Percentiles rank a stretch among this genome's conserved stretches.
Evolutionary conservation across 2,113 vertebrate species (phyloP).

Genomic region (Chionomys nivalis): DNA sequence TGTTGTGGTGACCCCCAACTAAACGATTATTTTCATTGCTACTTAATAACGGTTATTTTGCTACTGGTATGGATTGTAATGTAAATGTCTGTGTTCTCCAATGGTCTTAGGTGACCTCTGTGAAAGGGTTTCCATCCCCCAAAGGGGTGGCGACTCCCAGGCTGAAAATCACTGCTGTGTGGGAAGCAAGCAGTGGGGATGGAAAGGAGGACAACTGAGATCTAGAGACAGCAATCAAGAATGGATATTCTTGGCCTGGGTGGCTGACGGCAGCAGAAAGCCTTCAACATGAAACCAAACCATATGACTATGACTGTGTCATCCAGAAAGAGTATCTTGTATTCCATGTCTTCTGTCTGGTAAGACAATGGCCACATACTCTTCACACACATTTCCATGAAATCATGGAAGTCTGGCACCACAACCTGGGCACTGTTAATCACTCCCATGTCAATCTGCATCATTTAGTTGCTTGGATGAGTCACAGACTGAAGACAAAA

Average conservation of each 20-base stretch:
- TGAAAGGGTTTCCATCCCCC: neutral
- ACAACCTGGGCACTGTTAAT: neutral
- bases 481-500: neutral
- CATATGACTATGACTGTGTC: neutral
- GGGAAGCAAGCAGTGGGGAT: neutral
- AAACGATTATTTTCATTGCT: neutral
- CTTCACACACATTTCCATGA: neutral
- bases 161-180: neutral
- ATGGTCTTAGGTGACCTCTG: too few species aligned
- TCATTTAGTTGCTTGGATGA: neutral
- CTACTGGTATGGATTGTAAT: neutral
- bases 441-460: neutral
- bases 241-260: too few species aligned
- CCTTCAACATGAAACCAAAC: neutral
- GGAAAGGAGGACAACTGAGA: too few species aligned
- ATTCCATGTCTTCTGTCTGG: neutral
- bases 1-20: neutral
- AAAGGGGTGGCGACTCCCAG: too few species aligned
- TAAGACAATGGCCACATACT: neutral
- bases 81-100: neutral
- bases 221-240: neutral
- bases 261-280: neutral
- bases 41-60: neutral
- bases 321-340: neutral
- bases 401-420: neutral